Conservation (phyloP, 2,113 vertebrate species). For the Lagopus muta region DNA sequence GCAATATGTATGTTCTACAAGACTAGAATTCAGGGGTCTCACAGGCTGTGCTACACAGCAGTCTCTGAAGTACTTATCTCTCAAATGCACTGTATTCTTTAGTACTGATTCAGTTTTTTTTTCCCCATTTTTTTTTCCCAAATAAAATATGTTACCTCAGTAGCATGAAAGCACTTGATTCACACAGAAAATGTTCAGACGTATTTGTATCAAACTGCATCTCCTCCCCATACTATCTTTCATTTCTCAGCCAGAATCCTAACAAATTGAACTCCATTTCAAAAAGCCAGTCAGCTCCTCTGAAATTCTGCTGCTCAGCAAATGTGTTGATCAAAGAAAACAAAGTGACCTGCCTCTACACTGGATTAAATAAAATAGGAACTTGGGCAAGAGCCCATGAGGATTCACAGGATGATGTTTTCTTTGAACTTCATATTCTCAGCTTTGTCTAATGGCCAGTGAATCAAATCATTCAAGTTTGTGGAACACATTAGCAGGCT, state of each 20-base stretch:
- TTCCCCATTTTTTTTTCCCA: fast-evolving
- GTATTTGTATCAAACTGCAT: not conserved
- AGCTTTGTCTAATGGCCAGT: not conserved
- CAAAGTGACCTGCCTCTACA: not conserved
- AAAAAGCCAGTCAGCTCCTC: not conserved
- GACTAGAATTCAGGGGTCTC: not conserved
- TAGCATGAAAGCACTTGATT: not conserved
- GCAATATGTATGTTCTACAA: not conserved
- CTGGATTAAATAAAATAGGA: not conserved
- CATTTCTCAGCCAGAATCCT: fast-evolving
- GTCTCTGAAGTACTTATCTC: not conserved
- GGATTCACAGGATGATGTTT: not conserved
- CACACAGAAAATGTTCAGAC: not conserved
- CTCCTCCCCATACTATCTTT: not conserved
- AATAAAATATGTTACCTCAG: not conserved
- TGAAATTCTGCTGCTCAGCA: not conserved
- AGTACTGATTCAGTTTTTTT: not conserved
- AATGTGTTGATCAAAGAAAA: not conserved
- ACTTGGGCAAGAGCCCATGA: not conserved
- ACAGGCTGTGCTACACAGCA: not conserved
- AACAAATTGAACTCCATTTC: not conserved
- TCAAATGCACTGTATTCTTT: not conserved
- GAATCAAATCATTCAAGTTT: not conserved
- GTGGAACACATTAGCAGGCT: not conserved
- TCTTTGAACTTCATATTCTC: not conserved